A percentile compares a stretch with the other conserved stretches of the same genome.
phyloP scores from a whole-genome alignment of 2,113 vertebrate genomes.

The Haemorhous mexicanus region DNA sequence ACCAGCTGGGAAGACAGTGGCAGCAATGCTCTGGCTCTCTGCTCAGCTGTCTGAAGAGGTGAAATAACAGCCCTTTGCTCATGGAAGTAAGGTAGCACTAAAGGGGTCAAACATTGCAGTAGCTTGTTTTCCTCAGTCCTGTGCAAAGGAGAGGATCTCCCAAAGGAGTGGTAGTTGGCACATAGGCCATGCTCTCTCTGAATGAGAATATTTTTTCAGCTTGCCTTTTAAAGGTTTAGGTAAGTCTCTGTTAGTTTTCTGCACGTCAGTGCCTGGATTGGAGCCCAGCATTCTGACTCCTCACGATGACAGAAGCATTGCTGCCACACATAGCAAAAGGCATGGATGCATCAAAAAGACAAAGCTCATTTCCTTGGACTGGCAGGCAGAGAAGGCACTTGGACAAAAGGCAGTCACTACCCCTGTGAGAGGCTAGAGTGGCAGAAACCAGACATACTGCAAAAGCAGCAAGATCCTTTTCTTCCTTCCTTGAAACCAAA shows the following conservation, averaged over 20 bases:
- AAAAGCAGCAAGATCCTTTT: background rate
- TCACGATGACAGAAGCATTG: background rate
- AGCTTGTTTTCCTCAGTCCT: background rate
- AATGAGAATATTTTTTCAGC: background rate
- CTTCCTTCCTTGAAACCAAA: background rate
- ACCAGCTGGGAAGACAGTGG: background rate
- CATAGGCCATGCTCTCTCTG: background rate
- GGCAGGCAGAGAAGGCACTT: background rate
- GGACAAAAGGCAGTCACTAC: background rate
- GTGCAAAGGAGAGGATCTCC: background rate
- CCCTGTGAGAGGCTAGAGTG: background rate
- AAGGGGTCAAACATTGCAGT: background rate
- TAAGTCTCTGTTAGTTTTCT: background rate
- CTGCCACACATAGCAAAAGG: background rate
- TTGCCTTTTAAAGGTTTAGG: background rate
- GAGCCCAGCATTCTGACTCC: background rate
- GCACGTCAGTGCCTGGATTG: background rate
- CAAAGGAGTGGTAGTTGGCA: background rate
- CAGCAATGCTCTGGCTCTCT: background rate
- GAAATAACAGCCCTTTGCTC: background rate
- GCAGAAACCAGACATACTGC: background rate
- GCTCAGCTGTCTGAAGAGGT: background rate
- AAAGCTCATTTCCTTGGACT: background rate
- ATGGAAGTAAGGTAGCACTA: background rate
- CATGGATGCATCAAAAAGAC: background rate